Evolutionary conservation across 2,797 vertebrate species (phyloP).

Genomic region (Dendrocincla tyrannina): DNA sequence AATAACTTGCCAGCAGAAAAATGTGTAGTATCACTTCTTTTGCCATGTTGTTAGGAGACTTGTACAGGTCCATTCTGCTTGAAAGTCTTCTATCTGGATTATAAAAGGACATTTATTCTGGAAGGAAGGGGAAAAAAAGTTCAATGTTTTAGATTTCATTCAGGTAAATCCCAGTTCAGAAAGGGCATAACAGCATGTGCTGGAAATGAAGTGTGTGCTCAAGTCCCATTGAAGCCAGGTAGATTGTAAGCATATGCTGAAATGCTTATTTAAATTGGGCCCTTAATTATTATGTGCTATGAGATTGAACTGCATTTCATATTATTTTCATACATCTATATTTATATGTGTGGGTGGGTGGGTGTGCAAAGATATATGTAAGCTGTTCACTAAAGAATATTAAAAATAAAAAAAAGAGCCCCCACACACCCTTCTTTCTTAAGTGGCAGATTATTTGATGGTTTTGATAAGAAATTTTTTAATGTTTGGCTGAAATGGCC

Average conservation of each 20-base stretch:
- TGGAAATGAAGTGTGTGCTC: conserved; percentile 40
- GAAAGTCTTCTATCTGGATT: not conserved
- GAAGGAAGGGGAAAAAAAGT: rapidly evolving
- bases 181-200: not conserved
- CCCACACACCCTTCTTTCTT: not conserved
- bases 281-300: conserved; percentile 62
- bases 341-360: not conserved
- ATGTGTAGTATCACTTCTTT: not conserved
- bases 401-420: not conserved
- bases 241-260: conserved; percentile 57
- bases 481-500: not conserved
- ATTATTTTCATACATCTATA: conserved; percentile 51
- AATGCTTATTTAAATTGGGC: conserved; percentile 54
- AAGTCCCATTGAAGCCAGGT: conserved; percentile 39
- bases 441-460: conserved; percentile 5
- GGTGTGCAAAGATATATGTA: conserved; percentile 31
- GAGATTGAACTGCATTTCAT: conserved; percentile 25
- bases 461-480: not conserved
- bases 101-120: not conserved
- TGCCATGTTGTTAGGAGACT: not conserved
- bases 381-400: conserved; percentile 16
- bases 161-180: conserved; percentile 23
- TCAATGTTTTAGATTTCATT: conserved; percentile 12
- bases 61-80: not conserved
- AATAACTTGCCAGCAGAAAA: not conserved